A percentile compares a stretch with the other conserved stretches of the same genome.
Evolutionary conservation across 64 coral and sea anemone genomes (phyloP).

Genomic region (Hydrozoanthus tunicans): DNA sequence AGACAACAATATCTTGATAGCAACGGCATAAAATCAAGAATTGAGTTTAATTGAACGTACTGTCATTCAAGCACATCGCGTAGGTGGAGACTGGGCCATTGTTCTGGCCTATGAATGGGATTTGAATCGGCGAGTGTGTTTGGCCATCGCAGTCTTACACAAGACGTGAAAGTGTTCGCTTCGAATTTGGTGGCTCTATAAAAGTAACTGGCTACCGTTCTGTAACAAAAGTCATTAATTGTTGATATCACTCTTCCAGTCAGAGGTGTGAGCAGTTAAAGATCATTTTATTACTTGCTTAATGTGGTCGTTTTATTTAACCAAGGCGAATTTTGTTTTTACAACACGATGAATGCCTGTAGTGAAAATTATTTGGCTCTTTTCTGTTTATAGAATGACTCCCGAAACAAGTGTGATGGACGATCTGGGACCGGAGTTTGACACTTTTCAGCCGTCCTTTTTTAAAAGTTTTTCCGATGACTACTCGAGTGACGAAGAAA

Average conservation of each 20-base stretch:
- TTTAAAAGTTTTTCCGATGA: slow-evolving; percentile 91
- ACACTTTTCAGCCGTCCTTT: slow-evolving; percentile 75
- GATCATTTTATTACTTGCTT: slow-evolving; percentile 33
- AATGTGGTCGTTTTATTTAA: slow-evolving; percentile 46
- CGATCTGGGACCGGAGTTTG: slow-evolving; percentile 65
- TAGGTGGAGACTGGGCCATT: slow-evolving; percentile 44
- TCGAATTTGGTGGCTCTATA: neutral
- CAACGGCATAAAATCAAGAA: neutral
- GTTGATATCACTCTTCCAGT: neutral
- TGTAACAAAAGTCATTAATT: slow-evolving; percentile 8
- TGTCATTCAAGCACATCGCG: slow-evolving; percentile 45
- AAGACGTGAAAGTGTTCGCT: slow-evolving; percentile 34
- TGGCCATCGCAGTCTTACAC: neutral
- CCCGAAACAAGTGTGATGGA: slow-evolving; percentile 48
- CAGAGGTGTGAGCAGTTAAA: slow-evolving; percentile 56
- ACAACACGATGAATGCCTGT: slow-evolving; percentile 54
- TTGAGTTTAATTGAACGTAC: slow-evolving; percentile 6
- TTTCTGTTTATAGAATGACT: slow-evolving; percentile 47
- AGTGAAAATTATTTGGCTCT: slow-evolving; percentile 31
- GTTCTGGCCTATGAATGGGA: slow-evolving; percentile 51
- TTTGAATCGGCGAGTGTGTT: slow-evolving; percentile 29
- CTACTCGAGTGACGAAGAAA: slow-evolving; percentile 71
- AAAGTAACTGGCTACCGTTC: slow-evolving; percentile 16
- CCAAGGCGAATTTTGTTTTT: slow-evolving; percentile 53
- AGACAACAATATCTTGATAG: neutral